Percentiles rank a stretch among this genome's conserved stretches.
Conservation (phyloP, 2,888 invertebrate genomes). For the Adela reaumurella region DNA sequence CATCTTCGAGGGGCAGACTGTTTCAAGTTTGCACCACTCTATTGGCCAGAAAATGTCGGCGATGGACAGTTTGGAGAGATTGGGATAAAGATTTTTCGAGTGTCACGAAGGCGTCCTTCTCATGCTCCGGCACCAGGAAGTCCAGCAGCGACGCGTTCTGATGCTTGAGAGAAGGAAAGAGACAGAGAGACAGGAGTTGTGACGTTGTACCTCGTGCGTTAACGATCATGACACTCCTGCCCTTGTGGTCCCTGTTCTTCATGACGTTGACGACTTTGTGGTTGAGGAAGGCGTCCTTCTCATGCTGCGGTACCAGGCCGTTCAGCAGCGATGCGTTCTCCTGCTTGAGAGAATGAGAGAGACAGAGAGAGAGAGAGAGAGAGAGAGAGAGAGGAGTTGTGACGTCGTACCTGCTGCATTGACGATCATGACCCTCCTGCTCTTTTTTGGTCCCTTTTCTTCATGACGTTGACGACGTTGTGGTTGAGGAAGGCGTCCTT, state of each 20-base stretch:
- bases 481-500: constrained; percentile 65
- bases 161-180: no score
- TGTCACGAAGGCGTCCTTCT: constrained; percentile 64
- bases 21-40: no score
- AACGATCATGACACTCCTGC: constrained; percentile 70
- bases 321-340: constrained; percentile 64
- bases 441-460: constrained; percentile 70
- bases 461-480: constrained; percentile 74
- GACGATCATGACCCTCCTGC: constrained; percentile 70
- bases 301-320: constrained; percentile 64
- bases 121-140: constrained; percentile 64
- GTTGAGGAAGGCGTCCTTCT: constrained; percentile 64
- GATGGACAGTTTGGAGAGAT: no score
- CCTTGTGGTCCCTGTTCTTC: constrained; percentile 70
- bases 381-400: no score
- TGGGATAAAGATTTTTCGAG: no score
- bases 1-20: no score
- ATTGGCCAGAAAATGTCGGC: no score
- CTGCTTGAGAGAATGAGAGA: no score
- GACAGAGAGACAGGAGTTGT: no score
- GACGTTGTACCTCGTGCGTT: constrained; percentile 70
- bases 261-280: constrained; percentile 75
- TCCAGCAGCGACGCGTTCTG: constrained; percentile 64
- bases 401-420: constrained; percentile 70
- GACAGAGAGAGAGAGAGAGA: no score